These are phyloP conservation scores for Etheostoma nigrum DNA, from an alignment of 2,797 vertebrate genomes.

Conservation along the genomic window DNA sequence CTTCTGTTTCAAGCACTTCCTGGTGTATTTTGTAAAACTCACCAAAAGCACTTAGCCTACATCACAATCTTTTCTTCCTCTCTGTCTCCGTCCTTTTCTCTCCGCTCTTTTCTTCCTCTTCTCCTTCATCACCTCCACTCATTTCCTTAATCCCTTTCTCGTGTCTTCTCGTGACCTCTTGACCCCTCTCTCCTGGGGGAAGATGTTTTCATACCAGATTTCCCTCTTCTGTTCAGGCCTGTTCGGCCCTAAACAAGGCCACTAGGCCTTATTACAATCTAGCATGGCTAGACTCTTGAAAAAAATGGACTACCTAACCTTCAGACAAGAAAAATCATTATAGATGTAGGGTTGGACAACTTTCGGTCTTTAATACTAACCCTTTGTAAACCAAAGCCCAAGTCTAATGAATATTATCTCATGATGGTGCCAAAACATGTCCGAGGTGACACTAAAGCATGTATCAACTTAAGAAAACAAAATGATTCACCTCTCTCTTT, in stretches of 20 bases:
- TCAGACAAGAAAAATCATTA: constrained; percentile 44
- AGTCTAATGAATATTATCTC: constrained; percentile 58
- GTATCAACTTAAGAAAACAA: constrained; percentile 44
- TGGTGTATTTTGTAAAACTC: constrained; percentile 88
- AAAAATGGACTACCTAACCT: constrained; percentile 58
- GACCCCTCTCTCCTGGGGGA: constrained; percentile 29
- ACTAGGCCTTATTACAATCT: constrained; percentile 59
- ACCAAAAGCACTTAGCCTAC: constrained; percentile 88
- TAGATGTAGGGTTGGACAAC: constrained; percentile 45
- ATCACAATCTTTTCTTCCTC: constrained; percentile 55
- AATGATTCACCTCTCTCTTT: constrained; percentile 47
- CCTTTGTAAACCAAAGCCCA: constrained; percentile 78
- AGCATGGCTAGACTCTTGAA: constrained; percentile 61
- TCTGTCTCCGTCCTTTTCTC: constrained; percentile 14
- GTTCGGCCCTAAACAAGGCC: constrained; percentile 65
- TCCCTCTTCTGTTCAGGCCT: constrained; percentile 44
- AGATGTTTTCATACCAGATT: constrained; percentile 26
- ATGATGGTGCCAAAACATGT: constrained; percentile 79
- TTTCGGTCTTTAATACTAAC: constrained; percentile 62
- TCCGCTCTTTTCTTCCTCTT: background rate
- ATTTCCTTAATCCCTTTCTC: constrained; percentile 43
- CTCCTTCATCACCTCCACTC: constrained; percentile 36
- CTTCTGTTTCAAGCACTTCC: constrained; percentile 90
- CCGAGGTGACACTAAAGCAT: constrained; percentile 77
- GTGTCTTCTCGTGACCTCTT: constrained; percentile 41